Base-by-base conservation (phyloP, 2,113 vertebrate species). In the Heterotis niloticus region DNA sequence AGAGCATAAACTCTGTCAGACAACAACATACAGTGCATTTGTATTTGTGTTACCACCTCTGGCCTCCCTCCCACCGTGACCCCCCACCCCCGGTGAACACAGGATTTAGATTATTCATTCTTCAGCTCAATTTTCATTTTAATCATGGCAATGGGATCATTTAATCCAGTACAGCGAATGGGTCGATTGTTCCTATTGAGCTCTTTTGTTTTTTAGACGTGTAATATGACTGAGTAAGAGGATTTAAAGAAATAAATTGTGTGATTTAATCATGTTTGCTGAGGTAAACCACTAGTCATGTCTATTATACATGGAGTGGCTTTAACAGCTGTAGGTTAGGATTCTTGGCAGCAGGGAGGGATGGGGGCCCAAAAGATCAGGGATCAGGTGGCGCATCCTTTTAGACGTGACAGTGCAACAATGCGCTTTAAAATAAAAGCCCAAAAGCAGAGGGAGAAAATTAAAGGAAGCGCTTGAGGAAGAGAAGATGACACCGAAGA, bases 211-310 rank as follows among this genome's bases (percentile, higher is more conserved):
- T 88, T 87, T 85, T 83, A 90, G 91, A 91, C 92, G 89, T 93
- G 90, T 93, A 92, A 92, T 92, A 89, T 89, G 88, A 87, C 86
- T 85, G 86, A 86, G 84, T 92, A 92, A 93, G 91, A 92, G 92
- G 92, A 93, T 93, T 93, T 91, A 78, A 86, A 84, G 66, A 88
- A 82, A 76, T 81, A 79, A 77, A 91, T 88, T 88, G 86, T 88
- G 86, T 88, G 91, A 90, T 91, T 93, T 87, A 89, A 92, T 92
- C 90, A 87, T 90, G 89, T 87, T 88, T 85, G 75, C 83, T 76
- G 84, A 86, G 88, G 89, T 90, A 87, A 89, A 86, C 85, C 86
- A 85, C 84, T 84, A 68, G 84, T 84, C 76, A 83, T 82, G 82
- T 84, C 86, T 86, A 82, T 87, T 83, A 79, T 67, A 75, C 80